These are phyloP conservation scores for Egretta garzetta DNA, from an alignment of 2,113 vertebrate genomes.

Conservation along the genomic window DNA sequence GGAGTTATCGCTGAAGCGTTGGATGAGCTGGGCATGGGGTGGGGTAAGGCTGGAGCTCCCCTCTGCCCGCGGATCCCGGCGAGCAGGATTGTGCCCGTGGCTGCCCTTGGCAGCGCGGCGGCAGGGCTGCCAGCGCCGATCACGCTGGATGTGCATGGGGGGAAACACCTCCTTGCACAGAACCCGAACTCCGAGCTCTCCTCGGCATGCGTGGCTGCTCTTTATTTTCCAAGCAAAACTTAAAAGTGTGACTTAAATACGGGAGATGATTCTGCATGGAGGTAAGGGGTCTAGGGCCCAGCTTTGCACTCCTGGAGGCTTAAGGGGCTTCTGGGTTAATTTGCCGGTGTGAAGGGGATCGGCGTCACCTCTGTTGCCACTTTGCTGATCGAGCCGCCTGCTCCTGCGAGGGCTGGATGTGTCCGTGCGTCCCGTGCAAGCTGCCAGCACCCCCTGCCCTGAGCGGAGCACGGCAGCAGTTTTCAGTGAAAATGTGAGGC, in stretches of 20 bases:
- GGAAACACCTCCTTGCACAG: not conserved
- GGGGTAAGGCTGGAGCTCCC: not conserved
- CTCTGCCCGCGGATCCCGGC: fast-evolving
- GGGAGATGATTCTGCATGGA: not conserved
- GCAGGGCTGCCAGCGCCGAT: not conserved
- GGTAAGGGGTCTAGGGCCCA: not conserved
- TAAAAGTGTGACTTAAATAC: not conserved
- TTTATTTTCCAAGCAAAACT: not conserved
- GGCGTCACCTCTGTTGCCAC: not conserved
- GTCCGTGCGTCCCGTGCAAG: fast-evolving
- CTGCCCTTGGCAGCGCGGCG: not conserved
- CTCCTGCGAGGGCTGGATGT: fast-evolving
- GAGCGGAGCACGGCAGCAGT: not conserved
- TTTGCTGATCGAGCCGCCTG: not conserved
- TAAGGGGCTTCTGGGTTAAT: not conserved
- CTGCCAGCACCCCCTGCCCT: not conserved
- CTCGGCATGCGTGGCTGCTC: not conserved
- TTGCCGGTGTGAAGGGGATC: not conserved
- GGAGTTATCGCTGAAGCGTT: not conserved
- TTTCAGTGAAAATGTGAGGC: not conserved
- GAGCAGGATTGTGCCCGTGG: not conserved
- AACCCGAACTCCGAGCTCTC: not conserved
- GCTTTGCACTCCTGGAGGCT: not conserved
- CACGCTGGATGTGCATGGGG: not conserved
- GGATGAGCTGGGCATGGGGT: not conserved